Base-by-base conservation (phyloP, 2,797 vertebrate species). In the Poecilia velifera region DNA sequence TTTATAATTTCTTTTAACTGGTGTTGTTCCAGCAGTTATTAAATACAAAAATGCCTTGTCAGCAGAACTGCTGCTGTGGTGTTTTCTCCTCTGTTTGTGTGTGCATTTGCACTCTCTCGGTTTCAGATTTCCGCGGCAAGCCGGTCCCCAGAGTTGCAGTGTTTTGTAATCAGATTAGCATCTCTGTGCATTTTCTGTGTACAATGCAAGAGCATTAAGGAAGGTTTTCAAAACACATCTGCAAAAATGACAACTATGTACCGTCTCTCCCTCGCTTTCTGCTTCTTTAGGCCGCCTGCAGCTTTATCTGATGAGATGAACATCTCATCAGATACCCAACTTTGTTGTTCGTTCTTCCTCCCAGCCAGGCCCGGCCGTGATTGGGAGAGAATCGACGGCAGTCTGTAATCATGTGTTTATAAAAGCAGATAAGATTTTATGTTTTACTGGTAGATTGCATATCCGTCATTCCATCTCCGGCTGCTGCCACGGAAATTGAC, bases 341-440 rank as follows among this genome's bases (percentile, higher is more conserved):
- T 93, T 93, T 94, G 94, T 95, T 94, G 92, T 93, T 85, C 79
- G 85, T 94, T 89, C 87, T 90, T 94, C 89, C 92, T 94, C 89
- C 90, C 90, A 85, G 87, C 91, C 78, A 81, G 91, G 91, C 91
- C 90, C 82, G 86, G 92, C 92, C 93, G 86, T 45, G 28, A 36
- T 82, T 85, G 87, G 88, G 89, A 93, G 89, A 87, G 86, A 93
- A 89, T 93, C 83, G 74, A 86, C 92, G 85, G 86, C 74, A 72
- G 82, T 91, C 85, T 41, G 82, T 95, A 94, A 95, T 95, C 93
- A 86, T 87, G 79, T 94, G 95, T 95, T 96, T 95, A 93, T 92
- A 91, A 89, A 92, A 88, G 88, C 83, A 89, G 95, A 96, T 96
- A 95, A 94, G 93, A 94, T 89, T 90, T 89, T 91, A 79, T 87